Conservation (phyloP, 2,113 vertebrate species). For the Ginglymostoma cirratum region DNA sequence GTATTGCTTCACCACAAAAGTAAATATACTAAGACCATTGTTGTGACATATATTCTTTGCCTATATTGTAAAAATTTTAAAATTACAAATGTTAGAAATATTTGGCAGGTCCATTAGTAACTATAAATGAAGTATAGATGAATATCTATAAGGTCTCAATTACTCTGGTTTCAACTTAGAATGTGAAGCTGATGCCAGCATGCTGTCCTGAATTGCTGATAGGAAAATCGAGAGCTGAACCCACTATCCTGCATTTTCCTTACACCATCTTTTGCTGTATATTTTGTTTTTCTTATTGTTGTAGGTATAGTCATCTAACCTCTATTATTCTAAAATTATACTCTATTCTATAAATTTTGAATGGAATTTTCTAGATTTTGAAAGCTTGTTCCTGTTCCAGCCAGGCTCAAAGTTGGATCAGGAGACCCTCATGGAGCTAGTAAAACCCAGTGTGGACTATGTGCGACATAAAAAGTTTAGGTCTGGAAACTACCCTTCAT, state of each 20-base stretch:
- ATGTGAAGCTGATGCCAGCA: neutral
- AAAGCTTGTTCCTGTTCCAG: conserved; percentile 49
- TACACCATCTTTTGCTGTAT: neutral
- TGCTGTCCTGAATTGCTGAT: neutral
- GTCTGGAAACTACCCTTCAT: conserved; percentile 91
- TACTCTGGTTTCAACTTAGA: neutral
- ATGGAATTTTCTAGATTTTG: neutral
- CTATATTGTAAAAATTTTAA: neutral
- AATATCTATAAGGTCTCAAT: neutral
- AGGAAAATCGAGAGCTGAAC: neutral
- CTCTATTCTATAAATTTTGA: neutral
- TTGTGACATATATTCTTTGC: neutral
- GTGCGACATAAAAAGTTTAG: conserved; percentile 89
- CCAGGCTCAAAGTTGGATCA: conserved; percentile 70
- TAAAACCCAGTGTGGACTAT: conserved; percentile 93
- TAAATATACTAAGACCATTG: neutral
- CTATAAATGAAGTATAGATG: neutral
- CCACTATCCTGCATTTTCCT: neutral
- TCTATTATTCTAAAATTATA: neutral
- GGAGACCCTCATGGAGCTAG: conserved; percentile 70
- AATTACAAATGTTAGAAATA: neutral
- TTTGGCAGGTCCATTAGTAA: neutral
- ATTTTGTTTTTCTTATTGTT: neutral
- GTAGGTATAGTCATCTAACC: neutral
- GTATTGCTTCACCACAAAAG: neutral